phyloP scores from a whole-genome alignment of 2,888 invertebrate species.

The Nemoura dubitans region DNA sequence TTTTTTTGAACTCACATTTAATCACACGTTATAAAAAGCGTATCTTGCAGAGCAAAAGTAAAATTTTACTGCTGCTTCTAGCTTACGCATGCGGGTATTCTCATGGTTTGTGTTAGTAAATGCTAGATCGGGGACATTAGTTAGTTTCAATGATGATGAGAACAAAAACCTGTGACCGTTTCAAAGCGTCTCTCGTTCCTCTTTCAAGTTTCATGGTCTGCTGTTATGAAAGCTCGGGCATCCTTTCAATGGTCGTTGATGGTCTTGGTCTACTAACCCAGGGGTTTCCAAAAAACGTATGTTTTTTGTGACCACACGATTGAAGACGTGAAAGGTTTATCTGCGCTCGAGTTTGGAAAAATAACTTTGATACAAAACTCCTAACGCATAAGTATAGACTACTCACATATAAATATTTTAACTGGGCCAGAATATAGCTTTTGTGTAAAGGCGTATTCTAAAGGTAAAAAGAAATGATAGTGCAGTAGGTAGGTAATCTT shows the following conservation, averaged over 20 bases:
- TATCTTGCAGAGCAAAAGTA: background rate
- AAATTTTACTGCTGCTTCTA: background rate
- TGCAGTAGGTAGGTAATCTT: background rate
- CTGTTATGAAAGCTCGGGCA: background rate
- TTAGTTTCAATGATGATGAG: background rate
- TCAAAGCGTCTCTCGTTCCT: background rate
- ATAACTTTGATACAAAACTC: no score
- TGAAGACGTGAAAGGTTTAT: background rate
- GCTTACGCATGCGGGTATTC: background rate
- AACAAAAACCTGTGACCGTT: background rate
- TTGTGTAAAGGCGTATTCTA: background rate
- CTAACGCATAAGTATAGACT: no score
- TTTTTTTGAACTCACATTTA: background rate
- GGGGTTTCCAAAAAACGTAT: background rate
- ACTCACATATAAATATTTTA: background rate
- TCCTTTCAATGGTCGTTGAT: background rate
- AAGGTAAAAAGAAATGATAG: background rate
- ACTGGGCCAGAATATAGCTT: background rate
- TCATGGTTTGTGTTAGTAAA: background rate
- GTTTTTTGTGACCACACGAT: background rate
- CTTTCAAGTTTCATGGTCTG: slow-evolving; percentile 3
- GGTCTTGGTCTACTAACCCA: slow-evolving; percentile 12
- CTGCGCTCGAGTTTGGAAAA: no score
- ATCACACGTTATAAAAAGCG: background rate
- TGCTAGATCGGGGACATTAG: background rate